Conservation (phyloP, 2,113 vertebrate genomes). For the Fregetta grallaria region DNA sequence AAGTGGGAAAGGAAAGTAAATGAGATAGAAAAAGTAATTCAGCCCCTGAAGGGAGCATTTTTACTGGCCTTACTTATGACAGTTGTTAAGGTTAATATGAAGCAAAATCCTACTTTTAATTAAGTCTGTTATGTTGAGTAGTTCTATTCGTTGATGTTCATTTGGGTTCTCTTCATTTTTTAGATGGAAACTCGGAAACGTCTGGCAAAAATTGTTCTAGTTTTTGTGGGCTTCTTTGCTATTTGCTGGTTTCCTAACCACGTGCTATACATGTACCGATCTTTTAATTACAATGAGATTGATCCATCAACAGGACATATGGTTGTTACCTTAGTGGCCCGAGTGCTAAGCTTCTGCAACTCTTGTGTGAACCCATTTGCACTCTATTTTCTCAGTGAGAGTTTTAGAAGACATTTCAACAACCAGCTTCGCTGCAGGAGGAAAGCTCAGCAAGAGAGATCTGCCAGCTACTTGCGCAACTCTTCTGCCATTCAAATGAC, state of each 20-base stretch:
- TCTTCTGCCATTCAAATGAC: constrained; percentile 89
- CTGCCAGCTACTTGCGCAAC: constrained; percentile 83
- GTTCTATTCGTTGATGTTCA: background rate
- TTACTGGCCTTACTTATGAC: background rate
- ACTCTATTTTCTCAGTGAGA: constrained; percentile 91
- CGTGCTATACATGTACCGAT: constrained; percentile 91
- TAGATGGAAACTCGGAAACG: constrained; percentile 94
- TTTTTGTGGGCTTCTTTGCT: constrained; percentile 89
- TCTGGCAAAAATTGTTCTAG: constrained; percentile 92
- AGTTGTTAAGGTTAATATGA: background rate
- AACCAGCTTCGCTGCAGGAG: constrained; percentile 82
- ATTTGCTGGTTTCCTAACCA: constrained; percentile 95
- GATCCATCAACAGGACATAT: constrained; percentile 87
- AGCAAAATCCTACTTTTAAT: background rate
- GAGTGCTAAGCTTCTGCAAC: constrained; percentile 91
- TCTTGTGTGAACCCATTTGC: constrained; percentile 95
- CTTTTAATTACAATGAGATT: constrained; percentile 86
- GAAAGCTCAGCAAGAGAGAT: constrained; percentile 68
- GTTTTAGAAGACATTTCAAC: constrained; percentile 90
- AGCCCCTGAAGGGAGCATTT: background rate
- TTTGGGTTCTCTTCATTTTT: constrained; percentile 30
- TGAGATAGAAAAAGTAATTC: background rate
- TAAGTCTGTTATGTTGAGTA: background rate
- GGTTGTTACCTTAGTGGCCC: constrained; percentile 83
- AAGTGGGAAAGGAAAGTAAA: background rate